These are phyloP conservation scores for Lamellibrachia satsuma DNA, from an alignment of 2,888 invertebrate genomes.

Conservation along the genomic window DNA sequence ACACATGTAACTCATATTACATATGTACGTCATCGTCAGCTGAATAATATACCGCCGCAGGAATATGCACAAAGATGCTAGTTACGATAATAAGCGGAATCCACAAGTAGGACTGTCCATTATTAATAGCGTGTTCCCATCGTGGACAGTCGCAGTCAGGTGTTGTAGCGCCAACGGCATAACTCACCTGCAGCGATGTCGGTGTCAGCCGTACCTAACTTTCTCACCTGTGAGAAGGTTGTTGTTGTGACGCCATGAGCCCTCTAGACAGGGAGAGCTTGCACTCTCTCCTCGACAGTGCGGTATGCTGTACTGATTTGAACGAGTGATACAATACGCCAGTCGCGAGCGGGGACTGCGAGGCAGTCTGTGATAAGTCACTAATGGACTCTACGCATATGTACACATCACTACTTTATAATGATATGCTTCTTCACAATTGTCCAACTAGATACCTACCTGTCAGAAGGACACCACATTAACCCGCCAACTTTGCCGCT, in stretches of 20 bases:
- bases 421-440: too few relatives aligned
- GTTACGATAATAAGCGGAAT: neutral
- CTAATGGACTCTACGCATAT: too few relatives aligned
- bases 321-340: neutral
- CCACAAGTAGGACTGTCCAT: neutral
- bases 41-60: neutral
- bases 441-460: too few relatives aligned
- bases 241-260: neutral
- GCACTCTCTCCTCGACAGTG: neutral
- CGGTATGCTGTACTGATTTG: neutral
- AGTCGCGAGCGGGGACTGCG: too few relatives aligned
- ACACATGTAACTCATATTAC: neutral
- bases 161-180: neutral
- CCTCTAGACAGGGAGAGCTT: neutral
- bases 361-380: too few relatives aligned
- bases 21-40: neutral
- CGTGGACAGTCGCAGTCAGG: neutral
- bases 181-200: neutral
- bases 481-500: too few relatives aligned
- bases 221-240: neutral
- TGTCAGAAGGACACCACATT: too few relatives aligned
- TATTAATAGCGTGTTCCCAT: neutral
- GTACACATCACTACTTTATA: too few relatives aligned
- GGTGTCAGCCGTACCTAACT: neutral
- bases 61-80: neutral